Evolutionary conservation across 2,113 vertebrate species (phyloP).

Genomic region (Lonchura striata): DNA sequence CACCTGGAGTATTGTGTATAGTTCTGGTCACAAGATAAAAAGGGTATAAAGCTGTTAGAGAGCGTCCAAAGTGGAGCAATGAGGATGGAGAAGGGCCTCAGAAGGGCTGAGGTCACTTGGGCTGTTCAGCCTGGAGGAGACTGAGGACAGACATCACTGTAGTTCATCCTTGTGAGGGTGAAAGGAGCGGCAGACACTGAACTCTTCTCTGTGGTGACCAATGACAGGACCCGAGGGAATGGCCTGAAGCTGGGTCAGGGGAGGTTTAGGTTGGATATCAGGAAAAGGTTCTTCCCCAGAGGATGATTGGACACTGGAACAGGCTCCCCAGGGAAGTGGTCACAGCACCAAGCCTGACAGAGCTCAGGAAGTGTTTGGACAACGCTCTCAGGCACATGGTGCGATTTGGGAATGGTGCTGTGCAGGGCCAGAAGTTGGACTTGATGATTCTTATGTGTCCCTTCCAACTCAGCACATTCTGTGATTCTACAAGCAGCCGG

Average conservation of each 20-base stretch:
- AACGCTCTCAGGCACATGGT: neutral
- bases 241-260: neutral
- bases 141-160: neutral
- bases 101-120: no score
- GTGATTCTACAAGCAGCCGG: fast-evolving
- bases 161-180: neutral
- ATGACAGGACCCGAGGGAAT: fast-evolving
- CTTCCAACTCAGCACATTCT: neutral
- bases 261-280: neutral
- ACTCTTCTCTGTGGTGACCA: neutral
- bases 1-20: no score
- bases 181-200: fast-evolving
- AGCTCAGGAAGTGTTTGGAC: neutral
- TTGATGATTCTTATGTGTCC: no score
- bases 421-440: no score
- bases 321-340: neutral
- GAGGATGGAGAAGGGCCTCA: no score
- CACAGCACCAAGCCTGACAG: neutral
- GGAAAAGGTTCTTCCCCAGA: neutral
- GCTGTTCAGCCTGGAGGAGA: neutral
- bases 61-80: no score
- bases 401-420: neutral
- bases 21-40: no score
- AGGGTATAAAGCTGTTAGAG: no score
- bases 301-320: fast-evolving